phyloP scores from a whole-genome alignment of 2,797 vertebrate species.

The Urocyon cinereoargenteus region DNA sequence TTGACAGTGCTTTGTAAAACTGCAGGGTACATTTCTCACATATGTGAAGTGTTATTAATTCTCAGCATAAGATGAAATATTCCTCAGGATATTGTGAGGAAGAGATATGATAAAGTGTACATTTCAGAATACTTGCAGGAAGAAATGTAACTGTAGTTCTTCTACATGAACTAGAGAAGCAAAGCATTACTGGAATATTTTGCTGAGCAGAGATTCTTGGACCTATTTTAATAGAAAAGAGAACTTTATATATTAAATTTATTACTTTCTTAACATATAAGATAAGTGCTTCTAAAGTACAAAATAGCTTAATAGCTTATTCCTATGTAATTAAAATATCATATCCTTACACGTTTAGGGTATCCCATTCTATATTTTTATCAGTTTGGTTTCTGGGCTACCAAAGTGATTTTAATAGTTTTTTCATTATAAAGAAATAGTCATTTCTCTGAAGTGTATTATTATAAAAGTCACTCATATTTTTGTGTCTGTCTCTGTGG shows the following conservation, averaged over 20 bases:
- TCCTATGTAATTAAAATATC: conserved; percentile 48
- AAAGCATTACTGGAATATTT: conserved; percentile 50
- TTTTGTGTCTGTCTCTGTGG: neutral
- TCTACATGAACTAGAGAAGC: conserved; percentile 21
- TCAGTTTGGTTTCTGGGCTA: conserved; percentile 40
- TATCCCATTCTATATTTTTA: neutral
- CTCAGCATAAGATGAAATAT: conserved; percentile 8
- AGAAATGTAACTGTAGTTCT: conserved; percentile 13
- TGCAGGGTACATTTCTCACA: neutral
- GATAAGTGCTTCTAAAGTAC: conserved; percentile 17
- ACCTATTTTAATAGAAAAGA: neutral
- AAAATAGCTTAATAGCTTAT: neutral
- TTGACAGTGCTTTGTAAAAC: conserved; percentile 37
- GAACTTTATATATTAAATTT: conserved; percentile 9
- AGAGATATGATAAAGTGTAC: neutral
- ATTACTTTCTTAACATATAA: conserved; percentile 2
- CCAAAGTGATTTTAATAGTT: neutral
- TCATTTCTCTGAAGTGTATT: conserved; percentile 9
- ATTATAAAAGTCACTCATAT: conserved; percentile 5
- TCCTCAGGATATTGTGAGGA: neutral
- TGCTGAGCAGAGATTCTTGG: conserved; percentile 12
- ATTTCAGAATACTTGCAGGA: conserved; percentile 57
- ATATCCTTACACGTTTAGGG: neutral
- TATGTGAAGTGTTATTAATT: neutral
- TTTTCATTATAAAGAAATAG: conserved; percentile 20